Evolutionary conservation across 2,113 vertebrate species (phyloP).

Genomic region (Ploceus nigricollis): DNA sequence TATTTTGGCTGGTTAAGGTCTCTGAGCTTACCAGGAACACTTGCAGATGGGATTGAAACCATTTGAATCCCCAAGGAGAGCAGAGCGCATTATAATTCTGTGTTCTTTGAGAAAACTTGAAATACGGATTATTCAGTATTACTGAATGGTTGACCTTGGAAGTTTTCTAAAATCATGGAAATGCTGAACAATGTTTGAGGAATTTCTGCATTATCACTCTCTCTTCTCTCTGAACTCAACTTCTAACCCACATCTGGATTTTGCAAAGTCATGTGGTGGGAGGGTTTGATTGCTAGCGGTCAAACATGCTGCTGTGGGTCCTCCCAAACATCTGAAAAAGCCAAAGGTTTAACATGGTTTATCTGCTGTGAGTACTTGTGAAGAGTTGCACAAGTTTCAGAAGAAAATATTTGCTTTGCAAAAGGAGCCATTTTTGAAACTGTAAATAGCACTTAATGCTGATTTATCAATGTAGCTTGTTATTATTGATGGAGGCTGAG

Average conservation of each 20-base stretch:
- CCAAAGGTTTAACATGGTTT: not conserved
- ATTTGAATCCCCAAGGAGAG: not conserved
- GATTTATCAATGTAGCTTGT: not conserved
- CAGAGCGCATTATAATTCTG: rapidly evolving
- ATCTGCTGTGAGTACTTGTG: not conserved
- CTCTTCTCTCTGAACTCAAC: not conserved
- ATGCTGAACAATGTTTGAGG: not conserved
- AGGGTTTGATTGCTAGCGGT: not conserved
- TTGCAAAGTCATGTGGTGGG: not conserved
- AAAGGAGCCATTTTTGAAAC: not conserved
- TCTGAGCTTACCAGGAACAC: not conserved
- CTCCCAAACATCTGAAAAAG: not conserved
- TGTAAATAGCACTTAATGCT: not conserved
- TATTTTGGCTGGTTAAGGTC: not conserved
- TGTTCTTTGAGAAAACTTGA: not conserved
- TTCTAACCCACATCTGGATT: not conserved
- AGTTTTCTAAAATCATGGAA: not conserved
- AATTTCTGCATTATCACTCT: not conserved
- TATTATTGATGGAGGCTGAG: not conserved
- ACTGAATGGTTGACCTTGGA: not conserved
- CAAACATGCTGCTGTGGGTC: not conserved
- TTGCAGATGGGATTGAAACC: not conserved
- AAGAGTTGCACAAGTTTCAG: not conserved
- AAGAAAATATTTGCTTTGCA: slow-evolving; percentile 24
- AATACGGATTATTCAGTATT: not conserved